phyloP scores from a whole-genome alignment of 2,797 vertebrate species.

The Pseudocheirus occidentalis region DNA sequence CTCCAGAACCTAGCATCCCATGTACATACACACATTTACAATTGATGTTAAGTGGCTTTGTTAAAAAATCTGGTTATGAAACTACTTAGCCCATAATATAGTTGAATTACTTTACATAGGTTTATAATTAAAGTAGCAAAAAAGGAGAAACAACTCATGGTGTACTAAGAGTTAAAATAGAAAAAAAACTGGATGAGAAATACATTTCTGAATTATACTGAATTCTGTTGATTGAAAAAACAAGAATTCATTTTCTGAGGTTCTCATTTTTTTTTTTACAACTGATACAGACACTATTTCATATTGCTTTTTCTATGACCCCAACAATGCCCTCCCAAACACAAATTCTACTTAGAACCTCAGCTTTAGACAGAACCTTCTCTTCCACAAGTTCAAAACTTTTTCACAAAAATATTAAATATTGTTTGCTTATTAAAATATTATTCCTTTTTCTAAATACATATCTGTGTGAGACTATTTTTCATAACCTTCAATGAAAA shows the following conservation, averaged over 20 bases:
- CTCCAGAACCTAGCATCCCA: neutral
- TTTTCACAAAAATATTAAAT: neutral
- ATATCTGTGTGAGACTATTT: neutral
- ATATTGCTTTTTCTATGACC: neutral
- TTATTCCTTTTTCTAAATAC: neutral
- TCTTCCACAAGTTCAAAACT: neutral
- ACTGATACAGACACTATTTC: neutral
- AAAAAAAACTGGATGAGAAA: neutral
- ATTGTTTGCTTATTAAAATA: neutral
- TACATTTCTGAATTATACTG: neutral
- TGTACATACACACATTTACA: neutral
- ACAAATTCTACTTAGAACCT: neutral
- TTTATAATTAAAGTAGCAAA: neutral
- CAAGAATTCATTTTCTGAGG: neutral
- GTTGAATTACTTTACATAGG: neutral
- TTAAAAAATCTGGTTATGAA: neutral
- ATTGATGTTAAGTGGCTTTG: neutral
- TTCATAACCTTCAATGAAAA: neutral
- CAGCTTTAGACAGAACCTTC: neutral
- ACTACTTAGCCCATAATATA: neutral
- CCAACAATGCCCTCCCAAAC: neutral
- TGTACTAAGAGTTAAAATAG: neutral
- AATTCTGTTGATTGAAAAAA: neutral
- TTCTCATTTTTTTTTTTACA: neutral
- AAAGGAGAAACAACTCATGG: neutral